Conservation (phyloP, 2,888 invertebrate genomes). For the Mythimna impura region DNA sequence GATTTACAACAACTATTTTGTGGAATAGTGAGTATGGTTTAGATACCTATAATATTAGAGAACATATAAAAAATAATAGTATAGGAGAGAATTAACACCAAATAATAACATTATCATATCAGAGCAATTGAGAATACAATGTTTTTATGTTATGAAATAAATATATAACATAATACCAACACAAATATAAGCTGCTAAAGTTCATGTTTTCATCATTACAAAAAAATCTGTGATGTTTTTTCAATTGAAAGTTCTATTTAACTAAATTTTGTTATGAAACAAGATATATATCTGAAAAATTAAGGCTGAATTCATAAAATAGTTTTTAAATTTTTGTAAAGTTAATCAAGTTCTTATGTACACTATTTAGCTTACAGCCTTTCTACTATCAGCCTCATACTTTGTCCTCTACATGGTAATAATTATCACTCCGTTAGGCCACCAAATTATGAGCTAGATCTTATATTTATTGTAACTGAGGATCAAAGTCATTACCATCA, state of each 20-base stretch:
- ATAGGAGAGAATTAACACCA: slow-evolving; percentile 9
- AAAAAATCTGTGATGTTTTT: background rate
- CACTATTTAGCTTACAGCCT: slow-evolving; percentile 54
- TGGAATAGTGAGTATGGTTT: background rate
- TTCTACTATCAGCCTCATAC: slow-evolving; percentile 60
- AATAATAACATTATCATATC: slow-evolving; percentile 24
- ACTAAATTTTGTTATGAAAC: background rate
- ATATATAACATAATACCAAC: background rate
- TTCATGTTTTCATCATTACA: background rate
- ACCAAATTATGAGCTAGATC: slow-evolving; percentile 42
- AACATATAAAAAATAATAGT: background rate
- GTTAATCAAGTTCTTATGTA: slow-evolving; percentile 28
- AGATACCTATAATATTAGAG: background rate
- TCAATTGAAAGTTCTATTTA: background rate
- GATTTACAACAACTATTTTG: background rate
- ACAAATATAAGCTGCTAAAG: background rate
- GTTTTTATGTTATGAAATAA: slow-evolving; percentile 1
- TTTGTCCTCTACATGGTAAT: slow-evolving; percentile 49
- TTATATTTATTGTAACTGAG: slow-evolving; percentile 71
- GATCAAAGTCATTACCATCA: slow-evolving; percentile 84
- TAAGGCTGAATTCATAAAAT: background rate
- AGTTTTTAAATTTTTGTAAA: background rate
- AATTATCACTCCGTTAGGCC: slow-evolving; percentile 64
- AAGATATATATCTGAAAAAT: background rate
- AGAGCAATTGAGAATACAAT: background rate